Conservation (phyloP, 2,797 vertebrate species). For the Threskiornis aethiopicus region DNA sequence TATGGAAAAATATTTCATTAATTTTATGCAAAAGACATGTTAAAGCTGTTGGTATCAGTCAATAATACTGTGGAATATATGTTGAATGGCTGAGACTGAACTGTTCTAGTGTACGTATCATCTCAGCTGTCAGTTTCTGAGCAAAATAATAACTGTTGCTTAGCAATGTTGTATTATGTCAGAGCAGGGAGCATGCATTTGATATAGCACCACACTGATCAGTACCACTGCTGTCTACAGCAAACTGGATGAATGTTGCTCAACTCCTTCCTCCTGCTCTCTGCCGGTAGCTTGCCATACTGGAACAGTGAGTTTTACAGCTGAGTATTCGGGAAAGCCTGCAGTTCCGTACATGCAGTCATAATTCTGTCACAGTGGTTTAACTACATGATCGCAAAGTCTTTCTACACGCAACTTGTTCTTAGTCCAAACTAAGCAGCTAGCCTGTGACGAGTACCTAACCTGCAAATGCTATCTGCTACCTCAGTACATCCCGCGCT, state of each 20-base stretch:
- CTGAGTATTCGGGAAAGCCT: neutral
- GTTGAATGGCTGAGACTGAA: neutral
- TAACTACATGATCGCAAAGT: neutral
- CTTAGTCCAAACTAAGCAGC: neutral
- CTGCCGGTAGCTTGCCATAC: neutral
- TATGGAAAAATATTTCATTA: neutral
- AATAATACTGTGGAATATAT: neutral
- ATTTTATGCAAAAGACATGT: neutral
- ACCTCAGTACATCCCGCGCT: rapidly evolving
- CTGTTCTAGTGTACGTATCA: neutral
- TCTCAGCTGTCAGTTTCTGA: neutral
- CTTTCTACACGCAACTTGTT: neutral
- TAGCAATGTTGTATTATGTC: neutral
- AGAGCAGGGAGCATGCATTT: neutral
- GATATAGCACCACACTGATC: neutral
- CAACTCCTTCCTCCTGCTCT: neutral
- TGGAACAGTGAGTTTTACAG: neutral
- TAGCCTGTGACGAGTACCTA: neutral
- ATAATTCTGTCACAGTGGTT: neutral
- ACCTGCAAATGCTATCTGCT: neutral
- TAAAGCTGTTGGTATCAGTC: neutral
- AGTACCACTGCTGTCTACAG: neutral
- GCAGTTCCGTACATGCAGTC: neutral
- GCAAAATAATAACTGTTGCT: neutral
- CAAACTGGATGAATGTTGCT: neutral